Conservation (phyloP, 1,140 invertebrate species). For the Steinernema feltiae region DNA sequence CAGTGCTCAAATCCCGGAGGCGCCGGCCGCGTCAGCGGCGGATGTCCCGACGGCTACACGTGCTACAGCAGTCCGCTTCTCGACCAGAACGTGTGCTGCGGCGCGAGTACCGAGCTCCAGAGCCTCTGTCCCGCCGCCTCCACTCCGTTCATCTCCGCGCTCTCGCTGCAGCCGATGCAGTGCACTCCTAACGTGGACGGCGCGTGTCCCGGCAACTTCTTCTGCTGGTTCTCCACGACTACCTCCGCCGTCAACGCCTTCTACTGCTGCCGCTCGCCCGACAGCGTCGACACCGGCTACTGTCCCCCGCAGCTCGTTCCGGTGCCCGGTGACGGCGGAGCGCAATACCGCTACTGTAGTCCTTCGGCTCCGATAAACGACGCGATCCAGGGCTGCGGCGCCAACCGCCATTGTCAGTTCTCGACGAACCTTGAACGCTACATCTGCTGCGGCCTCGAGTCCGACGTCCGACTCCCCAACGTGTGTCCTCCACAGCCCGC, state of each 20-base stretch:
- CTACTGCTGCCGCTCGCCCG: slow-evolving; percentile 56
- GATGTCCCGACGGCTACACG: slow-evolving; percentile 55
- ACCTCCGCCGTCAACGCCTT: slow-evolving; percentile 56
- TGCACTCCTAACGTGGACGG: slow-evolving; percentile 57
- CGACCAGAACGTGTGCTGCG: slow-evolving; percentile 57
- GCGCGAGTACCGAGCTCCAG: slow-evolving; percentile 53
- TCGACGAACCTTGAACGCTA: slow-evolving; percentile 52
- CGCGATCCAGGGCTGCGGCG: slow-evolving; percentile 53
- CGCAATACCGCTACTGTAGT: slow-evolving; percentile 53
- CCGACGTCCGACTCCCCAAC: slow-evolving; percentile 53
- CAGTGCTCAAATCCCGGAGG: slow-evolving; percentile 56
- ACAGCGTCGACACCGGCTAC: slow-evolving; percentile 54
- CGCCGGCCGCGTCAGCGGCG: slow-evolving; percentile 51
- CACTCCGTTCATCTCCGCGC: slow-evolving; percentile 56
- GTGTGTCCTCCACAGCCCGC: slow-evolving; percentile 56
- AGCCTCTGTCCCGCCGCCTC: slow-evolving; percentile 50
- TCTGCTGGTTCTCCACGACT: slow-evolving; percentile 53
- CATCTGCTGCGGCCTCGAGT: slow-evolving; percentile 56
- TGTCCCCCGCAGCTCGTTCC: slow-evolving; percentile 55
- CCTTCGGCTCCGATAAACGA: slow-evolving; percentile 57
- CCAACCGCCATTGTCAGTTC: slow-evolving; percentile 55
- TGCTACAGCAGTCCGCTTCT: slow-evolving; percentile 51
- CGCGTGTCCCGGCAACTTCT: slow-evolving; percentile 51
- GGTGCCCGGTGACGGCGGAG: slow-evolving; percentile 51
- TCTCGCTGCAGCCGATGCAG: slow-evolving; percentile 57